A percentile compares a stretch with the other conserved stretches of the same genome.
Evolutionary conservation across 2,888 invertebrate genomes (phyloP).

Genomic region (Campoplex capitator): DNA sequence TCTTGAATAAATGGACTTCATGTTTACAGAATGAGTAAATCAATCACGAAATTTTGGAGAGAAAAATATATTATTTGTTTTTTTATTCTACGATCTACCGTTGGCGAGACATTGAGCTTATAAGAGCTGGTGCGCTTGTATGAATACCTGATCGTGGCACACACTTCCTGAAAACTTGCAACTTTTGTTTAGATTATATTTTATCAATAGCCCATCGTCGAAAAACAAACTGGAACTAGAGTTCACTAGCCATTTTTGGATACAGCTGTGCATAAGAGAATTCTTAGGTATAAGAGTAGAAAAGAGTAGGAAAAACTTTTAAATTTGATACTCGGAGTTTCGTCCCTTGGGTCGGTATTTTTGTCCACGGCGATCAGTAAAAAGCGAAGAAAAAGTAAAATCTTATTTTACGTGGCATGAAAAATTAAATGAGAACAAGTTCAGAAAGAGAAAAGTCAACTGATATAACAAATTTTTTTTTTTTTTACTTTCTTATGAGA

Average conservation of each 20-base stretch:
- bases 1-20: too few species aligned
- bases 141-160: background rate
- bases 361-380: too few species aligned
- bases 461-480: background rate
- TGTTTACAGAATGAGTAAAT: too few species aligned
- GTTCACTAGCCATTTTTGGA: too few species aligned
- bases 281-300: too few species aligned
- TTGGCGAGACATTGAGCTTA: background rate
- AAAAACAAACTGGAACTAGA: too few species aligned
- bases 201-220: background rate
- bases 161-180: too few species aligned
- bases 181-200: slow-evolving; percentile 30
- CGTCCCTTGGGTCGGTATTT: too few species aligned
- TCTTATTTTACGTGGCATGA: slow-evolving; percentile 30
- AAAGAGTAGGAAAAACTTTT: too few species aligned
- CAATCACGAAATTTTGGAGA: too few species aligned
- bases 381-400: slow-evolving; percentile 4
- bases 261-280: too few species aligned
- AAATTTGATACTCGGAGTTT: too few species aligned
- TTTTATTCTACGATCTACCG: background rate
- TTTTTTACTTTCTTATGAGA: background rate
- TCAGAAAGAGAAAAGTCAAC: slow-evolving; percentile 27
- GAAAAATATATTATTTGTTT: background rate
- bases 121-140: background rate
- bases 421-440: slow-evolving; percentile 29